Percentiles rank a stretch among this genome's conserved stretches.
phyloP scores from a whole-genome alignment of 2,797 vertebrate genomes.

The Pantherophis vulpinus region DNA sequence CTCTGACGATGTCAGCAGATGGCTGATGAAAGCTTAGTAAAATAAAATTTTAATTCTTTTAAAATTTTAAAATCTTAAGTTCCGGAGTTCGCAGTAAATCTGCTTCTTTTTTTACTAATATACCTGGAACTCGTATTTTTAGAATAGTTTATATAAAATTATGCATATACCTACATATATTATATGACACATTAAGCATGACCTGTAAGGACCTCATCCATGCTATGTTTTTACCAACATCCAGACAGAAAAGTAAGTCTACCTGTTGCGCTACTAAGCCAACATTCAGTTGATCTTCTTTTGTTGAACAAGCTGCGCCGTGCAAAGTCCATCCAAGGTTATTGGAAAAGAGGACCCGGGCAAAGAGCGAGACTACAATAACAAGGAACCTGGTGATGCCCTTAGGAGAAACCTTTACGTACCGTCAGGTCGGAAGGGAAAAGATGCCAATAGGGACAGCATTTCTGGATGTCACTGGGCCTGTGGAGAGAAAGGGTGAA shows the following conservation, averaged over 20 bases:
- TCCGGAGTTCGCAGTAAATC: too few species aligned
- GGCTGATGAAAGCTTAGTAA: too few species aligned
- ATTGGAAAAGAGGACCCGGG: neutral
- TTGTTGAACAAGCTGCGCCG: neutral
- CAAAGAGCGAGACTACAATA: neutral
- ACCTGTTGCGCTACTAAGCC: neutral
- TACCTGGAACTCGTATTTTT: too few species aligned
- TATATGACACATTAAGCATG: neutral
- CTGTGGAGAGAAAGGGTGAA: constrained; percentile 37
- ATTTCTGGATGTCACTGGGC: constrained; percentile 50
- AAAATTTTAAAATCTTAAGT: too few species aligned
- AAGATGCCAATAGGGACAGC: constrained; percentile 73
- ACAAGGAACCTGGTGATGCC: neutral
- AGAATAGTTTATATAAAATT: too few species aligned
- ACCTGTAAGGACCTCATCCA: neutral
- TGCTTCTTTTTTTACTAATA: too few species aligned
- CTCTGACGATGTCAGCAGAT: too few species aligned
- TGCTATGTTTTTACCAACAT: neutral
- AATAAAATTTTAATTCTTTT: too few species aligned
- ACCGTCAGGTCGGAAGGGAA: constrained; percentile 73
- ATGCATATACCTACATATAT: too few species aligned
- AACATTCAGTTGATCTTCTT: neutral
- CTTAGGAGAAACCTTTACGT: neutral
- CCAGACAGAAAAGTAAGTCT: neutral
- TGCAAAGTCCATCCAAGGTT: neutral